Evolutionary conservation across 92 coral and sea anemone species (phyloP), one percentile per base, ranked within the genome.

Genomic region (Porites rus): DNA sequence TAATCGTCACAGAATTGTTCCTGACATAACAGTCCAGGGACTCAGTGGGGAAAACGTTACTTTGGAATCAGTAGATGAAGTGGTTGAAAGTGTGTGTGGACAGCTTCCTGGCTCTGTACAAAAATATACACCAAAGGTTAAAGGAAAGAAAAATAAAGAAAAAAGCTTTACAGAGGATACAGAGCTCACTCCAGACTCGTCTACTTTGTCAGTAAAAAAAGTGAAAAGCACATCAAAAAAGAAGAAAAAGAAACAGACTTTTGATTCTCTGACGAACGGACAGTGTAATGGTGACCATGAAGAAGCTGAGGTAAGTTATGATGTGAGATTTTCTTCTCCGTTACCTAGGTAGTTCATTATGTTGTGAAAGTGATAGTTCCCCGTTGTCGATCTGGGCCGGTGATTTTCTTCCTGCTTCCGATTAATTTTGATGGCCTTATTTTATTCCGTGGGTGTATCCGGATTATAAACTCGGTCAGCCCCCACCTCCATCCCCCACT

Each of bases 21-120:
- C 88, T 1, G 88, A 84, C 68, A 18, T 75, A 11, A 2, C 51
- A 18, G 24, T 84, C 51, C 88, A 62, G 14, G 88, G 82, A 16
- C 82, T 74, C 46, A 51, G 22, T 14, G 88, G 81, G 10, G 43
- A 84, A 54, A 51, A 1, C 62, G 54, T 84, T 31, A 75, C 74
- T 13, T 22, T 65, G 11, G 88, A 84, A n/a, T 59, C 86, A 16
- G 86, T 72, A 11, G 14, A 72, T 61, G 78, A 82, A 46, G 59
- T 73, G 16, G 28, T 82, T 46, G 54, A 71, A 19, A 10, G 50
- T 16, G 7, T 80, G 53, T 53, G 21, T 3, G 12, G 65, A 1
- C 66, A 24, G 51, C 65, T 69, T 62, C 38, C 61, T 59, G 13
- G 52, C 38, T 82, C 86, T 58, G 38, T 14, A 4, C 43, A 31